A percentile compares a stretch with the other conserved stretches of the same genome.
phyloP scores from a whole-genome alignment of 2,888 invertebrate species.

The Andrena trimmerana region DNA sequence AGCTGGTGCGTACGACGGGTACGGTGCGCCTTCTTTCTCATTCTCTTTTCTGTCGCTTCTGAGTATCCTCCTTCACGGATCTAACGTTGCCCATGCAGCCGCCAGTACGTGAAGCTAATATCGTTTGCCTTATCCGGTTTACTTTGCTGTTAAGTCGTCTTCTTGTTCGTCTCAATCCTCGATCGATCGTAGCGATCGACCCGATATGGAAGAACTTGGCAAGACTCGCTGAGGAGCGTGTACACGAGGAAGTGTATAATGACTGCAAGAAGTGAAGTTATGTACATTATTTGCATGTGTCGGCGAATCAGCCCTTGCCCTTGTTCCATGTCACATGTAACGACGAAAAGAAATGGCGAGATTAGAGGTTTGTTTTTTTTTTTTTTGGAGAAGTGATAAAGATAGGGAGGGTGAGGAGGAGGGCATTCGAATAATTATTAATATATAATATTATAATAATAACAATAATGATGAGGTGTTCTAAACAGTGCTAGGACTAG shows the following conservation, averaged over 20 bases:
- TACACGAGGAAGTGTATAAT: constrained; percentile 51
- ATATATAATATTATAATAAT: constrained; percentile 83
- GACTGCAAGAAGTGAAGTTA: constrained; percentile 72
- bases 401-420: constrained; percentile 64
- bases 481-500: constrained; percentile 85
- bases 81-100: constrained; percentile 41
- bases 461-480: constrained; percentile 85
- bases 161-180: constrained; percentile 31
- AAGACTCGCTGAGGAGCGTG: constrained; percentile 69
- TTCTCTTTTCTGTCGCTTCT: neutral
- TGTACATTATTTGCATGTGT: constrained; percentile 72
- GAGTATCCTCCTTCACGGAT: too few relatives aligned
- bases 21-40: constrained; percentile 40
- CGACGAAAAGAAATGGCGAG: too few relatives aligned
- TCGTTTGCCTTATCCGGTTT: constrained; percentile 9
- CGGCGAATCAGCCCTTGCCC: constrained; percentile 74
- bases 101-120: constrained; percentile 21
- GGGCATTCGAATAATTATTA: constrained; percentile 80
- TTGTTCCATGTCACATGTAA: constrained; percentile 71
- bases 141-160: constrained; percentile 51
- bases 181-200: constrained; percentile 41
- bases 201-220: constrained; percentile 72
- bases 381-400: constrained; percentile 44
- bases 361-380: too few relatives aligned
- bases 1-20: constrained; percentile 55